A percentile compares a stretch with the other conserved stretches of the same genome.
These are phyloP conservation scores for Caerostris extrusa DNA, from an alignment of 1,140 invertebrate genomes.

Conservation along the genomic window DNA sequence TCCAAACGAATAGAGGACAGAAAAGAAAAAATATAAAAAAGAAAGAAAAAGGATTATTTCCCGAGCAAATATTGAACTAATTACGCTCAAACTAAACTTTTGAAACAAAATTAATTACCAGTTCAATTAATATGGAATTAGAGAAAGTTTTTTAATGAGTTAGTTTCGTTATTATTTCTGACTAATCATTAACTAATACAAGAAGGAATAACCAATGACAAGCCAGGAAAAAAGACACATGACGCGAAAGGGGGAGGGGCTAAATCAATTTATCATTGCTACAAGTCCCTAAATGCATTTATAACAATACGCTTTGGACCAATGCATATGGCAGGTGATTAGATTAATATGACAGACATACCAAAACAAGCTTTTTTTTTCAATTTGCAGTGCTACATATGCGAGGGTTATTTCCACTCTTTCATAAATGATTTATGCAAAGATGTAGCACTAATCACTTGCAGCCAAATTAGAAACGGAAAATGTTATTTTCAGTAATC, in stretches of 20 bases:
- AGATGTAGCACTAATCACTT: slow-evolving; percentile 19
- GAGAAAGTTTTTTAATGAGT: not conserved
- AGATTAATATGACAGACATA: not conserved
- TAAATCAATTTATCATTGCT: slow-evolving; percentile 29
- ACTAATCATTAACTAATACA: too few relatives aligned
- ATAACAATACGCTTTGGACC: slow-evolving; percentile 31
- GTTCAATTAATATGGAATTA: slow-evolving; percentile 26
- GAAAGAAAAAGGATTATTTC: not conserved
- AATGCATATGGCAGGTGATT: slow-evolving; percentile 26
- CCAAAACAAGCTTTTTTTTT: not conserved
- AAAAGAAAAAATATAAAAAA: not conserved
- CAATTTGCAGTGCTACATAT: too few relatives aligned
- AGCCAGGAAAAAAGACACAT: not conserved
- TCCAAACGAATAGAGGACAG: too few relatives aligned
- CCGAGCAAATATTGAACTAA: slow-evolving; percentile 45
- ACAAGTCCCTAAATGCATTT: not conserved
- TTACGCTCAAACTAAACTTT: not conserved
- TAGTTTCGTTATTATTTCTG: too few relatives aligned
- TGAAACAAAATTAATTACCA: slow-evolving; percentile 19
- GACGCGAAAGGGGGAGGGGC: too few relatives aligned
- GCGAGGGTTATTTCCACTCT: slow-evolving; percentile 16
- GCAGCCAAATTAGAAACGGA: not conserved
- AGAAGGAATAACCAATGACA: not conserved
- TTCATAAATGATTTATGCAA: not conserved
- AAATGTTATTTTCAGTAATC: not conserved